These are phyloP conservation scores for Heptascelio sp. DNA, from an alignment of 2,888 invertebrate genomes.

Conservation along the genomic window DNA sequence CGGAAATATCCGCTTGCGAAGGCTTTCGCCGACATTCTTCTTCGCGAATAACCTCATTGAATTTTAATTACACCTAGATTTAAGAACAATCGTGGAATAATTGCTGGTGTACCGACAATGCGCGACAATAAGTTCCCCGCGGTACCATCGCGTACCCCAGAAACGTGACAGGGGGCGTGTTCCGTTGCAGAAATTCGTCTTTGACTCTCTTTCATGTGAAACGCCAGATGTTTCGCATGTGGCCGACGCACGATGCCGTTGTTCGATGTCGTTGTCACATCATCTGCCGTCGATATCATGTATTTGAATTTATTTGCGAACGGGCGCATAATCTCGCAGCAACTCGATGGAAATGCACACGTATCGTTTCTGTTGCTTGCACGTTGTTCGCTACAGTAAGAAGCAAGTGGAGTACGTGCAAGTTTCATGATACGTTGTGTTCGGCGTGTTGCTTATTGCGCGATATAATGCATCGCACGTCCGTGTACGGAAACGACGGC, in stretches of 20 bases:
- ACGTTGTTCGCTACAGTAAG: background rate
- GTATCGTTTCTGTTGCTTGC: background rate
- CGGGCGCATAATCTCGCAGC: constrained; percentile 31
- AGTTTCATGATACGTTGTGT: background rate
- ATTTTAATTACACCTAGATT: constrained; percentile 82
- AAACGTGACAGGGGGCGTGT: constrained; percentile 83
- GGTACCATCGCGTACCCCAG: constrained; percentile 76
- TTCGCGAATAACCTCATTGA: constrained; percentile 82
- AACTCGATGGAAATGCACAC: background rate
- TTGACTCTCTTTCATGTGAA: constrained; percentile 83
- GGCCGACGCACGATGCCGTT: constrained; percentile 77
- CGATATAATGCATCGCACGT: background rate
- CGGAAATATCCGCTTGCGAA: constrained; percentile 61
- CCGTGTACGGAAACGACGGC: background rate
- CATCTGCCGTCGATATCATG: constrained; percentile 57
- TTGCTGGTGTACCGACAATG: constrained; percentile 81
- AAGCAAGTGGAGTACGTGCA: background rate
- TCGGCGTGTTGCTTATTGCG: background rate
- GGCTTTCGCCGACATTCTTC: constrained; percentile 71
- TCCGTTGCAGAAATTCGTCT: constrained; percentile 84
- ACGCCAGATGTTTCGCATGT: constrained; percentile 85
- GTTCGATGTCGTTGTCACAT: constrained; percentile 71
- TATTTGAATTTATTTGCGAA: constrained; percentile 36
- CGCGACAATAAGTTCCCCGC: constrained; percentile 80
- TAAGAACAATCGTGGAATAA: constrained; percentile 82